phyloP scores from a whole-genome alignment of 2,888 invertebrate species.

The Abrostola triplasia region DNA sequence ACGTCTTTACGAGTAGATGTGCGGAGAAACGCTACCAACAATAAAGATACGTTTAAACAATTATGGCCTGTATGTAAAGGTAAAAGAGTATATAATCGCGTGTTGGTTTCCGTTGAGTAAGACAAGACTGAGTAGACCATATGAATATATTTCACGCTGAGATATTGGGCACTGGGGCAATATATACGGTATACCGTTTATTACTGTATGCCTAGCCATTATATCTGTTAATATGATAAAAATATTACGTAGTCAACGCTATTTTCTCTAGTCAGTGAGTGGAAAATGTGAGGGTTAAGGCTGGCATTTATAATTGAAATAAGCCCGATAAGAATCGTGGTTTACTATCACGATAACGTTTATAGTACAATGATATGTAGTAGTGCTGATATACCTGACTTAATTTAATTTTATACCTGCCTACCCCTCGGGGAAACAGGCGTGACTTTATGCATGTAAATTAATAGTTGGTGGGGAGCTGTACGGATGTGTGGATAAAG shows the following conservation, averaged over 20 bases:
- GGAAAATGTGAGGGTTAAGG: constrained; percentile 27
- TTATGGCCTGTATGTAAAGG: constrained; percentile 10
- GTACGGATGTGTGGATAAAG: too few relatives aligned
- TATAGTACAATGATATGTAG: background rate
- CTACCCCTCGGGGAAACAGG: too few relatives aligned
- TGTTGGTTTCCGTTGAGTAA: constrained; percentile 46
- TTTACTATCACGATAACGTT: background rate
- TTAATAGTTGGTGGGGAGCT: too few relatives aligned
- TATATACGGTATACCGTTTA: constrained; percentile 60
- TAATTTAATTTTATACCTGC: too few relatives aligned
- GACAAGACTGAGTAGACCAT: constrained; percentile 46
- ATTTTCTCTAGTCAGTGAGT: constrained; percentile 33
- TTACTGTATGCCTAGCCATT: constrained; percentile 65
- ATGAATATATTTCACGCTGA: constrained; percentile 68
- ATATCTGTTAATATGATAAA: constrained; percentile 52
- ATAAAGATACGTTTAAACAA: constrained; percentile 18
- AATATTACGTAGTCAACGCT: constrained; percentile 43
- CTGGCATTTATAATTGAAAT: constrained; percentile 18
- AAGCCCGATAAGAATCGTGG: background rate
- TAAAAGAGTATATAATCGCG: constrained; percentile 37
- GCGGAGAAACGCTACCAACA: constrained; percentile 32
- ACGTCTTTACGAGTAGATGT: constrained; percentile 34
- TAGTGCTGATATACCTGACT: background rate
- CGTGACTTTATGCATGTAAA: too few relatives aligned
- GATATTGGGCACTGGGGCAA: constrained; percentile 62